Evolutionary conservation across 2,113 vertebrate species (phyloP).

Genomic region (Hymenochirus boettgeri): DNA sequence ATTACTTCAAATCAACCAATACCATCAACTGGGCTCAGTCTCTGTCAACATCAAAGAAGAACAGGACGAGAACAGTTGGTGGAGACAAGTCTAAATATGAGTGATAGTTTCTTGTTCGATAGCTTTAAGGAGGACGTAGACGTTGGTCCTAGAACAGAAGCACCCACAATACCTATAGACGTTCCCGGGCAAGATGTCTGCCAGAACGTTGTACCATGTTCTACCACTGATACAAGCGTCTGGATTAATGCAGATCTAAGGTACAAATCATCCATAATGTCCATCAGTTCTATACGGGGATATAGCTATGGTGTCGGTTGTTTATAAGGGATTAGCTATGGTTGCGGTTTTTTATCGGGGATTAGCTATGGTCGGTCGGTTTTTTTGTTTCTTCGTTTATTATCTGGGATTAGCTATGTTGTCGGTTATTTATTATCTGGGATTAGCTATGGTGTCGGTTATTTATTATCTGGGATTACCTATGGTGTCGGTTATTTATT

Average conservation of each 20-base stretch:
- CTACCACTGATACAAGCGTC: neutral
- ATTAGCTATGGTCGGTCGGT: too few species aligned
- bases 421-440: too few species aligned
- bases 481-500: too few species aligned
- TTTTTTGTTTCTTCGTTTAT: too few species aligned
- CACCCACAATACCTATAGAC: neutral
- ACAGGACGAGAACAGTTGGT: slow-evolving; percentile 14
- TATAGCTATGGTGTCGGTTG: too few species aligned
- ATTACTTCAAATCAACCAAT: slow-evolving; percentile 29
- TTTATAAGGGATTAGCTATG: too few species aligned
- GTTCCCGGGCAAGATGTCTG: neutral
- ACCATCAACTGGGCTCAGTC: slow-evolving; percentile 17
- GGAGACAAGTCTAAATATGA: slow-evolving; percentile 75
- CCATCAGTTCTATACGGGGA: too few species aligned
- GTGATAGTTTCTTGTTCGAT: slow-evolving; percentile 85
- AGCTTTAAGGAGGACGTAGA: slow-evolving; percentile 68
- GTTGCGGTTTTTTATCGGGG: too few species aligned
- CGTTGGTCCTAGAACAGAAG: neutral
- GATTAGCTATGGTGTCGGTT: too few species aligned
- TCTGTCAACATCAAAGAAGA: neutral
- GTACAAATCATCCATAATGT: too few species aligned
- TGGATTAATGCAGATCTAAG: slow-evolving; percentile 40
- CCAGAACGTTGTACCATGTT: neutral
- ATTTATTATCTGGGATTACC: too few species aligned
- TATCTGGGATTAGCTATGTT: too few species aligned